Conservation (phyloP, 2,113 vertebrate genomes). For the Gulo gulo region DNA sequence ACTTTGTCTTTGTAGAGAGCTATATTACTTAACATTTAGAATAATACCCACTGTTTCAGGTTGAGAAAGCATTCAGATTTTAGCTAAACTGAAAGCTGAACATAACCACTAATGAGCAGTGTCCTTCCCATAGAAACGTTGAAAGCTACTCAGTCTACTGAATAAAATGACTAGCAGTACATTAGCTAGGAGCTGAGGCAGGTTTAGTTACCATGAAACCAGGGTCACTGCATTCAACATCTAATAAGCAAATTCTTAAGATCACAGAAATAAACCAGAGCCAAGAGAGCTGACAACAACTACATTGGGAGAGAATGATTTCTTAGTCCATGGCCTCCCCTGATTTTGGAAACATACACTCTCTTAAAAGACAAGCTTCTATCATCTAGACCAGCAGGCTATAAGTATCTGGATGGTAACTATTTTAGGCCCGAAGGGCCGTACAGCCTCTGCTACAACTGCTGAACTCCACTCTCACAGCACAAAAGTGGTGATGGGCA, state of each 20-base stretch:
- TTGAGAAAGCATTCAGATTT: conserved; percentile 56
- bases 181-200: not conserved
- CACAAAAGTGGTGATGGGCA: not conserved
- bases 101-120: conserved; percentile 51
- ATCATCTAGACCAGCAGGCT: not conserved
- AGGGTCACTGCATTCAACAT: conserved; percentile 36
- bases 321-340: not conserved
- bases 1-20: conserved; percentile 50
- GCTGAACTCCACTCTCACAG: too few species aligned
- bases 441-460: not conserved
- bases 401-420: not conserved
- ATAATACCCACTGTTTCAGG: conserved; percentile 37
- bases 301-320: not conserved
- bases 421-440: not conserved
- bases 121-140: conserved; percentile 21
- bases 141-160: conserved; percentile 54
- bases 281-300: not conserved
- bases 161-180: conserved; percentile 54
- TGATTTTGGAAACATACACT: not conserved
- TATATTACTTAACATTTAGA: conserved; percentile 51
- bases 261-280: conserved; percentile 37
- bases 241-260: conserved; percentile 49
- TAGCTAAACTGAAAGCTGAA: conserved; percentile 50
- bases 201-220: conserved; percentile 60
- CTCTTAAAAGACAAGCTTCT: not conserved